Percentiles rank a stretch among this genome's conserved stretches.
These are phyloP conservation scores for Chanos chanos DNA, from an alignment of 2,797 vertebrate species.

Conservation along the genomic window DNA sequence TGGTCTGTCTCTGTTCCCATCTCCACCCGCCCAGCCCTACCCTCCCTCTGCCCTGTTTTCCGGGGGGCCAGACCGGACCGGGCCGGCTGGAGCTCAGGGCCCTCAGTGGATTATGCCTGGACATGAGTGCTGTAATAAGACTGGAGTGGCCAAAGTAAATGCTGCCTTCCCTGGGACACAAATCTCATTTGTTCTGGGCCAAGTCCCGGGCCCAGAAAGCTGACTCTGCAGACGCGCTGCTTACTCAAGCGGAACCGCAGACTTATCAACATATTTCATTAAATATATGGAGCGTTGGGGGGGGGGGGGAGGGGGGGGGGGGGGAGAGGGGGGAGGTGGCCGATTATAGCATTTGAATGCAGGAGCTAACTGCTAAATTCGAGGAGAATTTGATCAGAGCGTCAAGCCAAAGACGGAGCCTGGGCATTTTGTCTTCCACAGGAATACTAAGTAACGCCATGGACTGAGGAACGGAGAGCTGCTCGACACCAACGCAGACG, in stretches of 20 bases:
- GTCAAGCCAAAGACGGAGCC: too few species aligned
- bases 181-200: slow-evolving; percentile 75
- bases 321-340: not conserved
- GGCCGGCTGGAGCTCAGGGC: slow-evolving; percentile 41
- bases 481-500: too few species aligned
- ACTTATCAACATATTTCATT: slow-evolving; percentile 79
- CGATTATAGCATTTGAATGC: too few species aligned
- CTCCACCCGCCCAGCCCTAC: too few species aligned
- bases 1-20: too few species aligned
- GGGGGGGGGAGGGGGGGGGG: slow-evolving; percentile 29
- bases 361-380: too few species aligned
- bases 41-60: too few species aligned
- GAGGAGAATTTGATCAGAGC: too few species aligned
- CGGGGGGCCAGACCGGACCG: too few species aligned
- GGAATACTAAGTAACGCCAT: too few species aligned
- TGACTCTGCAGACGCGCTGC: slow-evolving; percentile 71
- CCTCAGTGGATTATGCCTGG: slow-evolving; percentile 70
- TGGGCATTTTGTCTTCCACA: too few species aligned
- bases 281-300: slow-evolving; percentile 63
- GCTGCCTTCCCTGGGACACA: slow-evolving; percentile 65
- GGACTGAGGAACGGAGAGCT: too few species aligned
- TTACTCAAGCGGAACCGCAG: slow-evolving; percentile 65
- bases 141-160: slow-evolving; percentile 74
- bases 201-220: slow-evolving; percentile 65
- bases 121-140: slow-evolving; percentile 67